Conservation (phyloP, 1,140 invertebrate species). For the Aphelenchoides fujianensis region DNA sequence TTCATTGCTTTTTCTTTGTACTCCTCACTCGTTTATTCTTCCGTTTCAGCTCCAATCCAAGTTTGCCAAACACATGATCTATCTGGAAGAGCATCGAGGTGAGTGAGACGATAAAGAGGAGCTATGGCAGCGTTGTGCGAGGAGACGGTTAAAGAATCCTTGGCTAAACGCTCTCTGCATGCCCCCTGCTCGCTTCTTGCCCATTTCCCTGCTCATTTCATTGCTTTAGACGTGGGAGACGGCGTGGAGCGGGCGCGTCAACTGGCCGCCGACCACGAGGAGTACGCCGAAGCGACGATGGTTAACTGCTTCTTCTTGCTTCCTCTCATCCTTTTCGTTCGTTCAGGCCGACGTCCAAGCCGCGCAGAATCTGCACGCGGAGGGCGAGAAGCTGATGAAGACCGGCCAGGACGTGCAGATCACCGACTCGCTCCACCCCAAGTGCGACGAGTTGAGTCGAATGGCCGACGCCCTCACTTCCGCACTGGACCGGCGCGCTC, state of each 20-base stretch:
- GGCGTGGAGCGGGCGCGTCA: constrained; percentile 42
- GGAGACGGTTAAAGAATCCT: too few relatives aligned
- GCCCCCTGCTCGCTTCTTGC: too few relatives aligned
- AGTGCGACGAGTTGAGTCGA: constrained; percentile 81
- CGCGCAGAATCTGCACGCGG: constrained; percentile 74
- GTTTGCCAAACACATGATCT: constrained; percentile 61
- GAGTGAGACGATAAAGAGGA: too few relatives aligned
- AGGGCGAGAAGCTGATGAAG: constrained; percentile 71
- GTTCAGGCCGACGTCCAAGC: constrained; percentile 75
- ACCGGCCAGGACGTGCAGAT: constrained; percentile 36
- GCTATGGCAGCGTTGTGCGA: too few relatives aligned
- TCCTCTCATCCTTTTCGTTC: constrained; percentile 37
- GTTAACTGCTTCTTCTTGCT: constrained; percentile 27
- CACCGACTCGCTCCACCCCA: constrained; percentile 73
- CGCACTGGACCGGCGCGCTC: constrained; percentile 71
- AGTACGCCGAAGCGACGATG: constrained; percentile 55
- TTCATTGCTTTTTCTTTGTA: not conserved
- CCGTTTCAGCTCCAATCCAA: constrained; percentile 59
- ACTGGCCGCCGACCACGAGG: constrained; percentile 40
- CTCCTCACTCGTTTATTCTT: not conserved
- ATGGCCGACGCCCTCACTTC: constrained; percentile 71
- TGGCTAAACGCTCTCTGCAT: too few relatives aligned
- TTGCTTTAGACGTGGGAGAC: constrained; percentile 60
- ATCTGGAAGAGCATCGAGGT: constrained; percentile 60
- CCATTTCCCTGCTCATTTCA: too few relatives aligned